Percentiles rank a stretch among this genome's conserved stretches.
Conservation (phyloP, 2,113 vertebrate species). For the Tragelaphus imberbis region DNA sequence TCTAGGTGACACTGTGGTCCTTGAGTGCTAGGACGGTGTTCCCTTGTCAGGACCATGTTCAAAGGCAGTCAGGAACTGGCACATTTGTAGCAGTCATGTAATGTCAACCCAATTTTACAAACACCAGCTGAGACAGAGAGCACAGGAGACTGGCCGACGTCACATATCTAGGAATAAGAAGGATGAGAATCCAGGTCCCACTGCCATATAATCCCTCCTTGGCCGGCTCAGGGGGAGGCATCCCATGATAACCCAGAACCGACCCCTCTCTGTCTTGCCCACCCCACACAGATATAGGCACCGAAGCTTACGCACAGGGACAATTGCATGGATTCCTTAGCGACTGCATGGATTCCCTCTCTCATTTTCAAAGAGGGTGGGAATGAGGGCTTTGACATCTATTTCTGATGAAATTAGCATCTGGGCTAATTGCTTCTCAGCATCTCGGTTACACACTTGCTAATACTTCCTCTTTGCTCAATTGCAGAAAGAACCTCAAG, state of each 20-base stretch:
- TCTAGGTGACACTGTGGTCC: neutral
- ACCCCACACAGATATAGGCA: neutral
- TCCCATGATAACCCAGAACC: too few species aligned
- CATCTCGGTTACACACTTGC: neutral
- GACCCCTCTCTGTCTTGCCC: neutral
- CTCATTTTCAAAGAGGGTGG: neutral
- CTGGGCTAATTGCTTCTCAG: neutral
- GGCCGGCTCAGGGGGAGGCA: neutral
- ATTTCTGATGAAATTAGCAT: neutral
- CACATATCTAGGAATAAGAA: neutral
- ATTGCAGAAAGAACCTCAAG: neutral
- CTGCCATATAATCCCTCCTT: neutral
- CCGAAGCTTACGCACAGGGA: neutral
- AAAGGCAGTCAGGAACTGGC: neutral
- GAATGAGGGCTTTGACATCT: neutral
- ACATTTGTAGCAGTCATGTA: neutral
- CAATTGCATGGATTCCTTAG: neutral
- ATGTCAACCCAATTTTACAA: neutral
- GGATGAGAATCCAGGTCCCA: neutral
- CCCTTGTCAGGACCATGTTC: neutral
- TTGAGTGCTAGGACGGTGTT: rapidly evolving
- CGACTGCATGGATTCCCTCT: neutral
- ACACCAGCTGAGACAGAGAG: neutral
- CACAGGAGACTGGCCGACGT: neutral
- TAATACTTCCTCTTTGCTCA: neutral